Evolutionary conservation across 2,113 vertebrate genomes (phyloP), one percentile per base, ranked within the genome.

Genomic region (Garra rufa): DNA sequence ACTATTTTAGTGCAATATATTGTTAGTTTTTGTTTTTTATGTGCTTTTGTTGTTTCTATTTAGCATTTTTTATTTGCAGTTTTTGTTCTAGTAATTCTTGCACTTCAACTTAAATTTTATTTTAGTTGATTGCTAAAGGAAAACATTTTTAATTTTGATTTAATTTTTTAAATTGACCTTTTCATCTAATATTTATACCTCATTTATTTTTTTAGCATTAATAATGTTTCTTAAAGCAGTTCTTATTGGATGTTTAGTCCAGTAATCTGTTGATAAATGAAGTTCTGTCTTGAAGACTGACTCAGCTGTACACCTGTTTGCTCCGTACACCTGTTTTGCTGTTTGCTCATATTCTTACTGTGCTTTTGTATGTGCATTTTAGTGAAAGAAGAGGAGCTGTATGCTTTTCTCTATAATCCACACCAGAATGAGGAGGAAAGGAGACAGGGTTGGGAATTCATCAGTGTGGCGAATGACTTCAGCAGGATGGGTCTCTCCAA

Each of bases 371-470:
- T n/a, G n/a, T n/a, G n/a, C 65, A 78, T 44, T 84, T 79, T 81
- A 96, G 94, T 86, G 85, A 94, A 91, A 86, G 75, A 90, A 0
- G 95, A 96, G 87, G 95, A 96, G 38, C 92, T 96, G 71, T 96
- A 95, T 88, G 95, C 95, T 38, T 97, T 96, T 84, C 91, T 94
- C 28, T 96, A 95, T 82, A 96, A 95, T 57, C 95, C 94, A 1
- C 93, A 95, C 73, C 90, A 89, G 83, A 92, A 93, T n/a, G 94
- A 93, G 84, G 93, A 92, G 19, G 93, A 63, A 77, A 91, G 94
- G 50, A 90, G 91, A n/a, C 85, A 85, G 44, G 94, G 95, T 1
- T 96, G 95, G 95, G 94, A 92, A 19, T 14, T 93, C 77, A 91
- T 96, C 80, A 91, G 93, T 83, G 57, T 95, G 74, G 88, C 85